Base-by-base conservation (phyloP, 2,797 vertebrate genomes). In the Sebastes iracundus region DNA sequence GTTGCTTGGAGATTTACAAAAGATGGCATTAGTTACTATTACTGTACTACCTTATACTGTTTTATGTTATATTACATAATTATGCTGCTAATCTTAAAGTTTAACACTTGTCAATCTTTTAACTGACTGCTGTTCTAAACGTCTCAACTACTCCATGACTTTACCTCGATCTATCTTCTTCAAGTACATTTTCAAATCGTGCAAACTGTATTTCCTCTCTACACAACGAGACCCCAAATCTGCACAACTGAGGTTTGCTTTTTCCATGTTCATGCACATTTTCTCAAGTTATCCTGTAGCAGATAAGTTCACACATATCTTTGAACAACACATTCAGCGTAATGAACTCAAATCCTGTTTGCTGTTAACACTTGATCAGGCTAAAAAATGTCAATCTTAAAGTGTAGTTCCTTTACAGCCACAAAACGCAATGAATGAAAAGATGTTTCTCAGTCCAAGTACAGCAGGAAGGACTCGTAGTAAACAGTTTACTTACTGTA, bases 401-500 rank as follows among this genome's bases (percentile, higher is more conserved):
- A 74, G 69, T 49, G 8, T 2, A 46, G n/a, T 6, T 72, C 35
- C 23, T 42, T 42, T 18, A 33, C 7, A 38, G 22, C 18, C 22
- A 27, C 59, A 59, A 79, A 72, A 64, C 71, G 10, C 49, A 67
- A 75, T 85, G 81, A 82, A 83, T 84, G 77, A 87, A 88, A 88
- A 74, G 35, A 80, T 55, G 75, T 59, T 56, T 27, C 59, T 30
- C 27, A 0, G 8, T 25, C 18, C 23, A 38, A 83, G 52, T 55
- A 22, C 32, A 52, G 28, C 16, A 56, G 83, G 35, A 85, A 65
- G 33, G 82, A 67, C 53, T 68, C 0, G 14, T 63, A 89, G 72
- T 77, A 84, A 89, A 88, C 65, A 52, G 56, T 76, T 85, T 87
- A 95, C 93, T 94, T 92, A 95, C 94, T 78, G 83, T 73, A 71